Evolutionary conservation across 2,113 vertebrate species (phyloP), one percentile per base, ranked within the genome.

Genomic region (Empidonax alnorum): DNA sequence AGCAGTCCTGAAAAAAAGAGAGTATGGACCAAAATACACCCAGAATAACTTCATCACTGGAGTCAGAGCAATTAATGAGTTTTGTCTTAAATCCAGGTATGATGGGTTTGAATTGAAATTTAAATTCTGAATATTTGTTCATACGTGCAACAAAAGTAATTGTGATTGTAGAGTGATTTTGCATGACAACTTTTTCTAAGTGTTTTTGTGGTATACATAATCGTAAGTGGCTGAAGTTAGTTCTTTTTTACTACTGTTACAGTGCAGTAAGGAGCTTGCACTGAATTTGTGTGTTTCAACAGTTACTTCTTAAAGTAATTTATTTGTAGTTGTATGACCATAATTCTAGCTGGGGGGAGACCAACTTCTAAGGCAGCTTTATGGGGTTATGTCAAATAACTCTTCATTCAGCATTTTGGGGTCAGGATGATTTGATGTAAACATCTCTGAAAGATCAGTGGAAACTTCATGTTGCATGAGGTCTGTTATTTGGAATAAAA

Each of bases 31-130:
- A 97, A 99, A 99, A 91, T 99, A 99, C 76, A 99, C 99, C 18
- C 97, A 99, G 96, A 99, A 99, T 98, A 99, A 99, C 97, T 99
- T 99, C 96, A 99, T 99, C 98, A 99, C 99, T 56, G 99, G 99
- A 88, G 98, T 99, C 86, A 98, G 99, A 98, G 99, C 99, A 85
- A 99, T 99, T 98, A 99, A 99, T 94, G 99, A 99, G 85, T 99
- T 99, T 98, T 99, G 99, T 89, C 99, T 99, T 78, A 99, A 99
- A 97, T 98, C 99, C 97, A 99, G 99, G 99, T 99, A 98, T 31
- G 88, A 14, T 82, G 20, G 19, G 9, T 82, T 90, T 84, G n/a
- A 46, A 8, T 82, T 81, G 71, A 79, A 69, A 62, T 77, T 79
- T 71, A 31, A 62, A 71, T 76, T 66, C 33, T 66, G 28, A 68